These are phyloP conservation scores for Kryphioiulus occultus DNA, from an alignment of 2,888 invertebrate genomes.

Conservation along the genomic window DNA sequence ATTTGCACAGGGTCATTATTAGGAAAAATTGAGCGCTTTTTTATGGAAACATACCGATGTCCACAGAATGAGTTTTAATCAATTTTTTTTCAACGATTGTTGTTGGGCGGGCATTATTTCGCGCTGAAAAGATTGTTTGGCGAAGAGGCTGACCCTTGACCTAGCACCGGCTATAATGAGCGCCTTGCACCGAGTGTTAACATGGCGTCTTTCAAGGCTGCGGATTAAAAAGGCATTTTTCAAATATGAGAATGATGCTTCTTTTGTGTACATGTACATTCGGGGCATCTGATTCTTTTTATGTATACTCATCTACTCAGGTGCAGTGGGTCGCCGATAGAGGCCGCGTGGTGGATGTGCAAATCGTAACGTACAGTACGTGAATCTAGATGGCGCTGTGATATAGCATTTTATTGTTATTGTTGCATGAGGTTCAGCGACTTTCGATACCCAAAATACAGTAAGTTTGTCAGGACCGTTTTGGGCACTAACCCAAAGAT, in stretches of 20 bases:
- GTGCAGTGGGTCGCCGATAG: too few relatives aligned
- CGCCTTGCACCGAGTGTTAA: conserved; percentile 15
- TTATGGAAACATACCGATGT: conserved; percentile 13
- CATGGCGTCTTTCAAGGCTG: conserved; percentile 20
- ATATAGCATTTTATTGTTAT: too few relatives aligned
- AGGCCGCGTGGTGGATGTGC: too few relatives aligned
- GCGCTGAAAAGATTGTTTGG: not conserved
- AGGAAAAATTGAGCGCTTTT: conserved; percentile 20
- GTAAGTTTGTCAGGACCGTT: too few relatives aligned
- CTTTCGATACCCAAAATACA: too few relatives aligned
- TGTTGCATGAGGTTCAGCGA: too few relatives aligned
- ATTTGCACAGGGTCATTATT: not conserved
- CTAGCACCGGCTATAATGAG: not conserved
- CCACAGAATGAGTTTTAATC: conserved; percentile 11
- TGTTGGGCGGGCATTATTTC: not conserved
- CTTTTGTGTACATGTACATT: not conserved
- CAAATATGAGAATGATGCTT: not conserved
- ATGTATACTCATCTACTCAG: too few relatives aligned
- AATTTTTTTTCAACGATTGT: not conserved
- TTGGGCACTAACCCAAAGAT: too few relatives aligned
- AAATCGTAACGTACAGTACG: too few relatives aligned
- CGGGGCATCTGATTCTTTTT: too few relatives aligned
- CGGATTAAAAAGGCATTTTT: not conserved
- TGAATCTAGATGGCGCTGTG: too few relatives aligned
- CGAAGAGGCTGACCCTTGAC: conserved; percentile 10